Evolutionary conservation across 2,113 vertebrate genomes (phyloP), one percentile per base, ranked within the genome.

Genomic region (Otus sunia): DNA sequence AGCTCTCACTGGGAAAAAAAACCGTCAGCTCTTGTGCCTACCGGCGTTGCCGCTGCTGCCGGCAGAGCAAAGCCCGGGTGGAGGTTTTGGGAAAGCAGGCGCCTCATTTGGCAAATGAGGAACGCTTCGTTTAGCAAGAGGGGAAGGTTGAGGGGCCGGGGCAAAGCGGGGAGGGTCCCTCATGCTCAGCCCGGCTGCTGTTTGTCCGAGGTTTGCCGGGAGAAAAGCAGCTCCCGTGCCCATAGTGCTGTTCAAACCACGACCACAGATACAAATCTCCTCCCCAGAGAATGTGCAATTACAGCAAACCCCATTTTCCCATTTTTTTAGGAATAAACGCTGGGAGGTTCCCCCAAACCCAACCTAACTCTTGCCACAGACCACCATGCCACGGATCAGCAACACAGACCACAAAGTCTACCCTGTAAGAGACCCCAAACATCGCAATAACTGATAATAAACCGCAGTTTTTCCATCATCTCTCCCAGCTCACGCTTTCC

Each of bases 401-500:
- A 36, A 59, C 21, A 15, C 1, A 1, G 17, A 45, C 32, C 0
- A 0, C 52, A 17, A 83, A 74, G 16, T 19, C 45, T 21, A 8
- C 6, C 25, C 22, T 30, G 2, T 2, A 18, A 37, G 53, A 82
- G 29, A 67, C 32, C 10, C 15, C 25, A 9, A 79, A 47, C 0
- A 1, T 14, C 1, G 12, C 56, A 12, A 3, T 4, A 58, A 68
- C 27, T 2, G 15, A 17, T 4, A 29, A 50, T 2, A 60, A 88
- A 36, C 6, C 20, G 4, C 9, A 5, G 3, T 5, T 41, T 71
- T 47, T 34, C 9, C 8, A 1, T 15, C 19, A 52, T 16, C 26
- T 10, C 32, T 37, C 34, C 30, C 18, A 36, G 34, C 11, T 4
- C 5, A 0, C 1, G 0, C 12, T n/a, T 78, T 56, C 52, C 43